phyloP scores from a whole-genome alignment of 2,888 invertebrate genomes.

The Coleophora flavipennella region DNA sequence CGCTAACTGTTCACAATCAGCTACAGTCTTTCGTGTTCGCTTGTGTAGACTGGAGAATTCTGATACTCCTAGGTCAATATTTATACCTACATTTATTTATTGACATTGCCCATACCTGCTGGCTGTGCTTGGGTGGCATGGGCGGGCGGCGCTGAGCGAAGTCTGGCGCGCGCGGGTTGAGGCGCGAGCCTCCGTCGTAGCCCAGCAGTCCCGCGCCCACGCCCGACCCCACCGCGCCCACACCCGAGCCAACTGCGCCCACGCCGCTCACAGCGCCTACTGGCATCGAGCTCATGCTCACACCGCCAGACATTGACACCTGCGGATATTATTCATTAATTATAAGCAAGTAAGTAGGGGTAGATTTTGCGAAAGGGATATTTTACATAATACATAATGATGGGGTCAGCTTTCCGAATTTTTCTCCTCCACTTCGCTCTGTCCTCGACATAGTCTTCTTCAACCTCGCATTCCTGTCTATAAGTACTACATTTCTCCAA shows the following conservation, averaged over 20 bases:
- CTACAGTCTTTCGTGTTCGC: too few relatives aligned
- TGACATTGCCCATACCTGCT: conserved; percentile 37
- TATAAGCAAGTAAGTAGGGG: conserved; percentile 6
- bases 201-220: conserved; percentile 18
- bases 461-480: too few relatives aligned
- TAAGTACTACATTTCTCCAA: too few relatives aligned
- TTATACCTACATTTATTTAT: too few relatives aligned
- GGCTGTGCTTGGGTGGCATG: conserved; percentile 44
- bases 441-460: too few relatives aligned
- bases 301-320: conserved; percentile 41
- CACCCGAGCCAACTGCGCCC: conserved; percentile 30
- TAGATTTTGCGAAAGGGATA: not conserved
- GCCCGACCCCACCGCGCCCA: conserved; percentile 26
- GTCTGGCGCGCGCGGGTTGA: conserved; percentile 67
- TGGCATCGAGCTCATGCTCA: conserved; percentile 16
- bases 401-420: too few relatives aligned
- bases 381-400: not conserved
- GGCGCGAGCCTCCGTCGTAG: conserved; percentile 48
- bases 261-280: conserved; percentile 12
- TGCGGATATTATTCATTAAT: too few relatives aligned
- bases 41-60: too few relatives aligned
- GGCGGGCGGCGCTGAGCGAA: conserved; percentile 58
- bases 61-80: too few relatives aligned
- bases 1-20: too few relatives aligned
- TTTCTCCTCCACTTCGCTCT: too few relatives aligned